Evolutionary conservation across 2,888 invertebrate genomes (phyloP), one percentile per base, ranked within the genome.

Genomic region (Archips xylosteana): DNA sequence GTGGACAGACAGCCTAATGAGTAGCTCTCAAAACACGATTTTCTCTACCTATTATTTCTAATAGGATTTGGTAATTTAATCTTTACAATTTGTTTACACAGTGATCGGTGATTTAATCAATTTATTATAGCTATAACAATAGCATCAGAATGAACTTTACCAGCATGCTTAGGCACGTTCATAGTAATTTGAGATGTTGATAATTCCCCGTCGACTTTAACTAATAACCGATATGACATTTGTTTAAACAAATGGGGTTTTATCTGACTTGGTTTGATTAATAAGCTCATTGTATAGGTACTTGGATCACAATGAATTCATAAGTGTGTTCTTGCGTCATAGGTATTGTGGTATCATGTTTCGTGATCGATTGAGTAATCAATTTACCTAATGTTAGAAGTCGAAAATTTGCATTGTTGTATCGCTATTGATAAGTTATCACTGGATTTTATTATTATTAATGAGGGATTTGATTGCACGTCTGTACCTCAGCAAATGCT

Each of bases 151-250:
- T 68, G 51, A 64, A 65, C 60, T 74, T 65, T 69, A 70, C 45
- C 49, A n/a, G n/a, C n/a, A 54, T 73, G 67, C 61, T 61, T 51
- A 39, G 4, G 36, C 36, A 57, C 42, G 49, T 69, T 70, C 59
- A 54, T n/a, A 54, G 70, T 70, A 74, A 74, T 74, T 61, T 74
- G 65, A 74, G 65, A 74, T 65, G 65, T 69, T 69, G 60, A 70
- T 61, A 74, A 74, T 74, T 74, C 64, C 59, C 63, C 42, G 63
- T 34, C 23, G 69, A 74, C 70, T 74, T 70, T 61, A 74, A 74
- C 74, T 70, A 74, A 74, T 74, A 74, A 74, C 74, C 60, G 65
- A 74, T 74, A 74, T 74, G 74, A 70, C 70, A 74, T 74, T 74
- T 69, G 64, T 49, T 70, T 74, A 74, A 74, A 70, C 70, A 70